Base-by-base conservation (phyloP, 2,797 vertebrate species). In the Eospalax fontanierii region DNA sequence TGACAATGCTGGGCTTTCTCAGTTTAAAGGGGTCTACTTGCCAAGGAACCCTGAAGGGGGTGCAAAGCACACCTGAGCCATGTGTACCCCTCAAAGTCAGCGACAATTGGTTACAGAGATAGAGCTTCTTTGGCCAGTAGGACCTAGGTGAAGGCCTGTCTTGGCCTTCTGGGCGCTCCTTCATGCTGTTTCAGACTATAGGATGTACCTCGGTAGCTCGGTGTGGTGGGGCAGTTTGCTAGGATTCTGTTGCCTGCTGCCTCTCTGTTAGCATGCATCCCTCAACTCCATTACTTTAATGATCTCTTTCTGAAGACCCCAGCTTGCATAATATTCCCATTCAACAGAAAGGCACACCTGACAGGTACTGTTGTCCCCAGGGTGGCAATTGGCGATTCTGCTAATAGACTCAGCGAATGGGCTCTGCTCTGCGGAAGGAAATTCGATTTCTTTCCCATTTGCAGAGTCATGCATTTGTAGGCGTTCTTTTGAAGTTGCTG, bases 201-300 rank as follows among this genome's bases (percentile, higher is more conserved):
- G 22, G 99, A 99, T 43, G 81, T 98, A 89, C 99, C 30, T 24
- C 99, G 96, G 84, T 98, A 97, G 38, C 99, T 98, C 16, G 97
- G 97, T 65, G 98, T 96, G 0, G 98, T 98, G 85, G 98, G 98
- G 93, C 97, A 99, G 78, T 99, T 99, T 96, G 98, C 99, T 1
- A 98, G 98, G 8, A 99, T 98, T 94, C 97, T 98, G 33, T 98
- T 98, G 87, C 99, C 99, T 10, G 98, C 99, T 14, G 96, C 97
- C 1, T 99, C 99, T 89, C 98, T 99, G 6, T 93, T 99, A 97
- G 98, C 98, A 74, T 98, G 99, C 76, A 99, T 99, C 93, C 98
- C 99, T 46, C 99, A 99, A 95, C 97, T 99, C 82, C 98, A 98
- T 96, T 99, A 99, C 98, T 99, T 98, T 96, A 98, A 99, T 95